Evolutionary conservation across 2,797 vertebrate genomes (phyloP), one percentile per base, ranked within the genome.

Genomic region (Paguma larvata): DNA sequence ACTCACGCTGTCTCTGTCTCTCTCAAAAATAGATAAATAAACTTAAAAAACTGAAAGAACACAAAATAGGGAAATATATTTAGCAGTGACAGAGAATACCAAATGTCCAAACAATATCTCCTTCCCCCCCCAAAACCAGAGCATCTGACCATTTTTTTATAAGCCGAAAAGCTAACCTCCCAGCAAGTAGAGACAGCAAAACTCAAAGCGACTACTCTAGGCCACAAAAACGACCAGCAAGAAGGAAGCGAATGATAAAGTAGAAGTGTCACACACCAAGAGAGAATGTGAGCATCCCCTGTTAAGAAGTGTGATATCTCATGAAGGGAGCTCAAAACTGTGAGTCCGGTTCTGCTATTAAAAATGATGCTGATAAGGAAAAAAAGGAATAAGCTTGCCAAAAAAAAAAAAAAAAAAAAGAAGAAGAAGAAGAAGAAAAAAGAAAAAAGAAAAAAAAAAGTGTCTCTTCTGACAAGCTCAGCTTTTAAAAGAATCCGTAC

Each of bases 281-380:
- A 90, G 41, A 85, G 41, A 91, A 91, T 3, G 38, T 67, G 32
- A 91, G 85, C 32, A 23, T 23, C 34, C 79, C 62, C 68, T 10
- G 38, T 56, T 34, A 86, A 59, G 13, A 4, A 19, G 46, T 56
- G 46, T 44, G 46, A 73, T 73, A 62, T 8, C 41, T 65, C 44
- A 18, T 48, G 21, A 97, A 80, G 27, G 62, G n/a, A 84, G 46
- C 13, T 85, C 79, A 70, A 62, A 48, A 94, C 46, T 93, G 48
- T 8, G 15, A 77, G 56, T 73, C 21, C 73, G 63, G 83, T 79
- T 84, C 62, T 79, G 18, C 25, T 68, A 18, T 83, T 51, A 80
- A 91, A 67, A 89, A n/a, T 70, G 38, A 65, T 18, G 8, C 21
- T 65, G 44, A 65, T n/a, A 44, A 65, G 41, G 15, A 48, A 63